phyloP scores from a whole-genome alignment of 2,888 invertebrate species.

The Malthinus flaveolus region DNA sequence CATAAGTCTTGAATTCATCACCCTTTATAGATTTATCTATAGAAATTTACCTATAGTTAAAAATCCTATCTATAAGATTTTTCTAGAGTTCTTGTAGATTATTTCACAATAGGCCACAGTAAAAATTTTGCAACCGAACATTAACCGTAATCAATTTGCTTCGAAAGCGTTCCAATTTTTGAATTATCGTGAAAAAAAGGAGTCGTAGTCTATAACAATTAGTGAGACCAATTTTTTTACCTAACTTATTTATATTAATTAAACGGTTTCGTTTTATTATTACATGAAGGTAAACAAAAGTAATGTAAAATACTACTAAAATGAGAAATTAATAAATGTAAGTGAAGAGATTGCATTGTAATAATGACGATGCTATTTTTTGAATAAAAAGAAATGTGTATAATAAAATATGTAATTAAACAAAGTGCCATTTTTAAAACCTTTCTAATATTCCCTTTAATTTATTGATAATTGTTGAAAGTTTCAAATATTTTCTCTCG shows the following conservation, averaged over 20 bases:
- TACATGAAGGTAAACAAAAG: background rate
- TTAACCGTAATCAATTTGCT: constrained; percentile 12
- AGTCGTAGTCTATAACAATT: constrained; percentile 35
- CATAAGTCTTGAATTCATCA: constrained; percentile 40
- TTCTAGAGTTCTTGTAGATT: constrained; percentile 27
- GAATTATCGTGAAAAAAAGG: constrained; percentile 17
- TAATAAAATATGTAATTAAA: too few species aligned
- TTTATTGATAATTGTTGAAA: too few species aligned
- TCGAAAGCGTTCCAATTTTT: constrained; percentile 19
- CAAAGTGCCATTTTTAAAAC: too few species aligned
- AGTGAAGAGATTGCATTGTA: too few species aligned
- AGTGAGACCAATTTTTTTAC: constrained; percentile 52
- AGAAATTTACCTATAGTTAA: constrained; percentile 17
- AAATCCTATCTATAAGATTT: constrained; percentile 17
- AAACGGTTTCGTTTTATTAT: constrained; percentile 28
- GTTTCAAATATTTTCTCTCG: too few species aligned
- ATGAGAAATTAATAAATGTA: too few species aligned
- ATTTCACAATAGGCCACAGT: constrained; percentile 21
- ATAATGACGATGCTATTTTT: too few species aligned
- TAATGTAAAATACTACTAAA: too few species aligned
- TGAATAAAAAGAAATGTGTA: too few species aligned
- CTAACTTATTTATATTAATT: constrained; percentile 44
- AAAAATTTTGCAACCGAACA: constrained; percentile 11
- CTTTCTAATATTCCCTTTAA: too few species aligned
- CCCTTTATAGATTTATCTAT: constrained; percentile 31